Evolutionary conservation across 2,888 invertebrate species (phyloP), one percentile per base, ranked within the genome.

Genomic region (Pelosia muscerda): DNA sequence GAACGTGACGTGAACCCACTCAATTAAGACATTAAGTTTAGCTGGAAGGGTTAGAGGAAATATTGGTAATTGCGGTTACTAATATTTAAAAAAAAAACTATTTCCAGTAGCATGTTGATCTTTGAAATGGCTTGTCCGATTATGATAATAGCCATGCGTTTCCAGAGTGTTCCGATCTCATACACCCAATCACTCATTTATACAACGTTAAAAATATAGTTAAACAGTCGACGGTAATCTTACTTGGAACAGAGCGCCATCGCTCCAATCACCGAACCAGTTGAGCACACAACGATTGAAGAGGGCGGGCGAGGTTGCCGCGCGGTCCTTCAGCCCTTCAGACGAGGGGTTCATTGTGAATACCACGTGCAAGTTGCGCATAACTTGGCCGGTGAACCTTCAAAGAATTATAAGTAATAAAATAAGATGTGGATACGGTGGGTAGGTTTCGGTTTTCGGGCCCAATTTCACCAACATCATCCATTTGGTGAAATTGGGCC

Each of bases 331-430:
- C 57, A 99, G 95, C 0, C 99, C 99, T 87, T 99, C 99, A 0
- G 99, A 98, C 0, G 99, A 99, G 11, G 99, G 99, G 95, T 99
- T 99, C 99, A 99, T 99, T 0, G 99, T 99, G 94, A 99, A 99
- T 58, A 99, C 99, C 13, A 99, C 99, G 93, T 99, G 99, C 62
- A 99, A 95, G 91, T 99, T 99, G 74, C 98, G 97, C 98, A 99
- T 99, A 53, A 99, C 99, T 96, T 99, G 98, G 31, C 98, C 98
- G 0, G 99, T 99, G 92, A 99, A 99, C 94, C 94, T 95, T 8
- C 15, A 38, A 54, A 60, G 8, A 67, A 49, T 49, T n/a, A n/a
- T n/a, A n/a, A n/a, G n/a, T n/a, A n/a, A n/a, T n/a, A n/a, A n/a
- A 49, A 49, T 49, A 49, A 9, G 15, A 49, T n/a, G n/a, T 49